phyloP scores from a whole-genome alignment of 2,797 vertebrate species.

The Spinus olivaceus region DNA sequence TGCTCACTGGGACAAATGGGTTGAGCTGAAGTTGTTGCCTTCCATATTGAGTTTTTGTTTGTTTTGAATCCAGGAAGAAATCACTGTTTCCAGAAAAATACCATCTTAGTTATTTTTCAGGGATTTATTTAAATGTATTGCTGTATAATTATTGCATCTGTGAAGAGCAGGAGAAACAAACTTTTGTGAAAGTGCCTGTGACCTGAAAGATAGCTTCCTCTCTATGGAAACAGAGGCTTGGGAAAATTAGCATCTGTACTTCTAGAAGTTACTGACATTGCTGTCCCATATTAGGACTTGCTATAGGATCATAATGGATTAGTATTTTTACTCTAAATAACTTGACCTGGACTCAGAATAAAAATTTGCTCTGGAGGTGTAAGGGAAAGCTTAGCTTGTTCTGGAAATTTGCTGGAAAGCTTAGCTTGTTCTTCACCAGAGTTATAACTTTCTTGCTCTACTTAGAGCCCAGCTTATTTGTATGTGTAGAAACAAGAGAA shows the following conservation, averaged over 20 bases:
- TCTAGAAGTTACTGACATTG: fast-evolving
- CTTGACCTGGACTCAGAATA: not conserved
- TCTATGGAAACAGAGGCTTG: not conserved
- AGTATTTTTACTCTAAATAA: not conserved
- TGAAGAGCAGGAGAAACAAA: not conserved
- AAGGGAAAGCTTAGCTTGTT: not conserved
- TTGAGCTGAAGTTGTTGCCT: not conserved
- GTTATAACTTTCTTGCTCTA: not conserved
- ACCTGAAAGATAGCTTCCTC: not conserved
- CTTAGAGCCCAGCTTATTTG: not conserved
- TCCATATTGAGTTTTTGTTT: not conserved
- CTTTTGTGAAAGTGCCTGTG: not conserved
- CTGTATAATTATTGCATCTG: not conserved
- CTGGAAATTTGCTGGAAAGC: not conserved
- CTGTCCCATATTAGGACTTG: not conserved
- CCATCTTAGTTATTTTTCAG: not conserved
- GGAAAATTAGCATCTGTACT: not conserved
- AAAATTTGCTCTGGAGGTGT: not conserved
- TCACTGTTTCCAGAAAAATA: not conserved
- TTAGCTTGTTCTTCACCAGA: not conserved
- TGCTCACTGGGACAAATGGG: not conserved
- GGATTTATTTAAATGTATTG: not conserved
- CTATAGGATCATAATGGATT: not conserved
- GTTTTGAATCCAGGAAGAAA: not conserved
- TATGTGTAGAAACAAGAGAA: not conserved